Evolutionary conservation across 2,888 invertebrate species (phyloP), one percentile per base, ranked within the genome.

Genomic region (Hydroisotoma schaefferi): DNA sequence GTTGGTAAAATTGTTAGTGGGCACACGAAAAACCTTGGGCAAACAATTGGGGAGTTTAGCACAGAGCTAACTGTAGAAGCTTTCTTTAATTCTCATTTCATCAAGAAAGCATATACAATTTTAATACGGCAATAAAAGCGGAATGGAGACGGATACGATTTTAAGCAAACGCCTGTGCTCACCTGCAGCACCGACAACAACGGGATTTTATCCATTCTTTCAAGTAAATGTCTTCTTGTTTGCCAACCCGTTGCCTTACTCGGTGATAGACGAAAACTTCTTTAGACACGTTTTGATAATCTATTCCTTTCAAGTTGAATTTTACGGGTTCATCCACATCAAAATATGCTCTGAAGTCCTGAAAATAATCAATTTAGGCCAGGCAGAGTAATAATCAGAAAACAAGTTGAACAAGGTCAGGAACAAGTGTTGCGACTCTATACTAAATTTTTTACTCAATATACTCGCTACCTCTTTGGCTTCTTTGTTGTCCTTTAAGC

Each of bases 1-100:
- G 40, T 60, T 2, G 43, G 63, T 29, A 38, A 33, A 23, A 43
- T 15, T 2, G 51, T 33, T n/a, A 18, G 43, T 27, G 52, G 52
- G 5, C 49, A 20, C 26, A 56, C 10, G 3, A 28, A 37, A 56
- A 26, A 33, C 26, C 56, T 56, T 27, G 4, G 29, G 18, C 40
- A 40, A 40, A 15, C 20, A 18, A n/a, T n/a, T n/a, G n/a, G n/a
- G n/a, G n/a, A n/a, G n/a, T n/a, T n/a, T n/a, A n/a, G n/a, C n/a
- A n/a, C n/a, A n/a, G n/a, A n/a, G n/a, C n/a, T n/a, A n/a, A n/a
- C n/a, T n/a, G n/a, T n/a, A n/a, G n/a, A n/a, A n/a, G n/a, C n/a
- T n/a, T n/a, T n/a, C n/a, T n/a, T n/a, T n/a, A n/a, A n/a, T n/a
- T n/a, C n/a, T n/a, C n/a, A n/a, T n/a, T n/a, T n/a, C n/a, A n/a